Evolutionary conservation across 2,888 invertebrate species (phyloP), one percentile per base, ranked within the genome.

Genomic region (Drosophila putrida): DNA sequence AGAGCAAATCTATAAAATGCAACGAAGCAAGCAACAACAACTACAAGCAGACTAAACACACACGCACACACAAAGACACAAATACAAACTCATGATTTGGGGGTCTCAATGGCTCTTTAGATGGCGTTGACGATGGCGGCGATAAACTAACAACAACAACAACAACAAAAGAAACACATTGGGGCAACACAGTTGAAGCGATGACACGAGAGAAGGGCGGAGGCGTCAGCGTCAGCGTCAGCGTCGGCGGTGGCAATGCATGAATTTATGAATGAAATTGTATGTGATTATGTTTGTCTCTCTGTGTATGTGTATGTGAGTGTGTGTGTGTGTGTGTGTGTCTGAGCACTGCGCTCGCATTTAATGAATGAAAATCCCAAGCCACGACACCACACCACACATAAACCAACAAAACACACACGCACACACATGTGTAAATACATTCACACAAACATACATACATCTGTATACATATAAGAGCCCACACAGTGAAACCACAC

Each of bases 1-100:
- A 80, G 88, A 82, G 82, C 87, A 76, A 82, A 84, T 89, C 74
- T 86, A 89, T 89, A 79, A 86, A 83, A 83, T 87, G 82, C 88
- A 87, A 66, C 85, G 65, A 88, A 75, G 77, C 82, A 78, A 71
- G 59, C 82, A 73, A 59, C 51, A 72, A 38, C 68, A 69, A 71
- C 81, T 68, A 71, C 70, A 71, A 61, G 47, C 59, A 55, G 49
- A 78, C 79, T 64, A 78, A 51, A 64, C 41, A 36, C 20, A 60
- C 25, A 57, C 57, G 61, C 41, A 50, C 31, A 43, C 11, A 60
- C 6, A 54, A 8, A 54, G 27, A 38, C 27, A 50, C 43, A 55
- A 20, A 39, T 10, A 41, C 39, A 44, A 27, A 47, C 27, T 11
- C 31, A 67, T 62, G 64, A 38, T 69, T 73, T 68, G 68, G 69